Conservation (phyloP, 2,888 invertebrate genomes). For the Acronicta aceris region DNA sequence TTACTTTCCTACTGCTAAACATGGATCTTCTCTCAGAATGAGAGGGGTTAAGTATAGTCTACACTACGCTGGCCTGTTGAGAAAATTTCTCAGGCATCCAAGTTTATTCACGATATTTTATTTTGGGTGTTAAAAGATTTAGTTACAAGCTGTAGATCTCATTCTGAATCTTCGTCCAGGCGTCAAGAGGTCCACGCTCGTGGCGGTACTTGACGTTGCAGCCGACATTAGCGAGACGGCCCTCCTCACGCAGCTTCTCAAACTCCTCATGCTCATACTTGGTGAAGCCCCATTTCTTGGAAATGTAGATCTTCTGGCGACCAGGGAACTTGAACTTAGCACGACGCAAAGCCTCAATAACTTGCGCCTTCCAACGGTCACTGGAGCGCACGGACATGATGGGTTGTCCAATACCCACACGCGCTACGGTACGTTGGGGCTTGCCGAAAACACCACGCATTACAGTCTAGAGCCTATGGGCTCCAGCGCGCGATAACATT, state of each 20-base stretch:
- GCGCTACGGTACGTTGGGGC: constrained; percentile 99
- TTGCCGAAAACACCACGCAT: constrained; percentile 99
- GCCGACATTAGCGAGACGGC: constrained; percentile 96
- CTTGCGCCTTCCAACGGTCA: constrained; percentile 98
- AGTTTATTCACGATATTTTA: too few relatives aligned
- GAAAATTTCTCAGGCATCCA: too few relatives aligned
- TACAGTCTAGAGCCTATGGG: constrained; percentile 99
- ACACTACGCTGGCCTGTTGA: too few relatives aligned
- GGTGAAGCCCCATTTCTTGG: constrained; percentile 99
- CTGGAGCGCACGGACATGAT: constrained; percentile 99
- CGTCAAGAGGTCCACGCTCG: constrained; percentile 97
- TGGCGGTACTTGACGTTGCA: constrained; percentile 98
- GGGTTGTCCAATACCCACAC: constrained; percentile 99
- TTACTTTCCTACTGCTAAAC: too few relatives aligned
- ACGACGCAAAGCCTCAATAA: constrained; percentile 99
- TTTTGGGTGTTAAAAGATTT: constrained; percentile 59
- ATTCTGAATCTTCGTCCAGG: constrained; percentile 96
- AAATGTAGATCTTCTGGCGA: constrained; percentile 99
- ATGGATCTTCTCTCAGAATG: too few relatives aligned
- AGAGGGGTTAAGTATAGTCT: too few relatives aligned
- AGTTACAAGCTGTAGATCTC: constrained; percentile 78
- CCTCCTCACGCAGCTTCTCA: constrained; percentile 94
- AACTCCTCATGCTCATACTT: constrained; percentile 98
- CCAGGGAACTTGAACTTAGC: constrained; percentile 99
- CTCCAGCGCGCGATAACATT: constrained; percentile 99